Evolutionary conservation across 2,797 vertebrate species (phyloP), one percentile per base, ranked within the genome.

Genomic region (Melanotaenia parkinsoni): DNA sequence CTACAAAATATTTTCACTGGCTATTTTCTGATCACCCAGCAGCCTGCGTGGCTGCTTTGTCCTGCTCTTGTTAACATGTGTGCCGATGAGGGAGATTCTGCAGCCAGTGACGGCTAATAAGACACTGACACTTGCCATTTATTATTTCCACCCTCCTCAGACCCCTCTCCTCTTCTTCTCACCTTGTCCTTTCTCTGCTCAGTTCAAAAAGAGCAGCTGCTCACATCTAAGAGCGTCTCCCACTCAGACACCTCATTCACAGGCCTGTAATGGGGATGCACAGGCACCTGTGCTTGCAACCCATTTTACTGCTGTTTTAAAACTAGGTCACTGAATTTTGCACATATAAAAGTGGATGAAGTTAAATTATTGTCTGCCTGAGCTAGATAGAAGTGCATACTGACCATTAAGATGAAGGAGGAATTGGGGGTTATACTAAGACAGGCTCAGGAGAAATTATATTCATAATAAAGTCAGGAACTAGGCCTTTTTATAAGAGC

Each of bases 51-150:
- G 33, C 58, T 73, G 35, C 24, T 72, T 38, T 20, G 12, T 58
- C 43, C 30, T 14, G 0, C 22, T 51, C 32, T 40, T 71, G 32
- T 58, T 51, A 40, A 28, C 58, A 10, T 67, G 11, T 2, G 1
- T 69, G 33, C 12, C 4, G 18, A 8, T 53, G 60, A 33, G 61
- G 35, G 37, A 20, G 63, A 61, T 24, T 50, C 63, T 60, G 32
- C 58, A 63, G 67, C 70, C 75, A 63, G 51, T 68, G 81, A 81
- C 67, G 67, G 63, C 75, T 81, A 72, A 84, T 85, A 80, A 76
- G 59, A 76, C 32, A 11, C 5, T 63, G 47, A 72, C 71, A 56
- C 58, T 66, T 32, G 28, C 30, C 63, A 59, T 43, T 57, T 69
- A 63, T 83, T 76, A 70, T 83, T 70, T 65, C 68, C 35, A 26